phyloP scores from a whole-genome alignment of 1,140 invertebrate species.

The Aleiodes sp. region DNA sequence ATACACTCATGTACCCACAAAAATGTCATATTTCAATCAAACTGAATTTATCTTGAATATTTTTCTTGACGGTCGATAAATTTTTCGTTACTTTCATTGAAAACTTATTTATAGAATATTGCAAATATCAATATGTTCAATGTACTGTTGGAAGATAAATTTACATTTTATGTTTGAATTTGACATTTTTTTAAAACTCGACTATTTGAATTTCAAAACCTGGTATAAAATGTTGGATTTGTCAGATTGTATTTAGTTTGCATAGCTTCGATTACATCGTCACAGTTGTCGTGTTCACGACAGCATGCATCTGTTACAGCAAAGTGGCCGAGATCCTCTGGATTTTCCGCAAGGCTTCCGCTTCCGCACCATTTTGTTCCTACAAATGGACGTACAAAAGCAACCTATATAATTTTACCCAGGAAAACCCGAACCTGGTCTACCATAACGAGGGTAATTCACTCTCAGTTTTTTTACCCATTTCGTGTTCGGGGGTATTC shows the following conservation, averaged over 20 bases:
- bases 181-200: neutral
- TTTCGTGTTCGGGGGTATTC: too few species aligned
- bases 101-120: too few species aligned
- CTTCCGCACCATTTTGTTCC: conserved; percentile 78
- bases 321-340: conserved; percentile 26
- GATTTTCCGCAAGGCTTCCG: conserved; percentile 72
- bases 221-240: conserved; percentile 71
- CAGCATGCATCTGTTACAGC: conserved; percentile 21
- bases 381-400: conserved; percentile 34
- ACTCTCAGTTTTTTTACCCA: too few species aligned
- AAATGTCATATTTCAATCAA: neutral
- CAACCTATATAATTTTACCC: neutral
- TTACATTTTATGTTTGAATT: too few species aligned
- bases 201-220: conserved; percentile 47
- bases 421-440: neutral
- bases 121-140: too few species aligned
- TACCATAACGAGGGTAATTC: conserved; percentile 23
- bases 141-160: too few species aligned
- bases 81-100: too few species aligned
- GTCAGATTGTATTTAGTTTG: conserved; percentile 71
- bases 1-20: neutral
- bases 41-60: neutral
- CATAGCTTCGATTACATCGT: conserved; percentile 70
- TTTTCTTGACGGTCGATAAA: too few species aligned
- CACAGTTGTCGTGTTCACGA: conserved; percentile 78